Evolutionary conservation across 2,113 vertebrate species (phyloP).

Genomic region (Pseudopodoces humilis): DNA sequence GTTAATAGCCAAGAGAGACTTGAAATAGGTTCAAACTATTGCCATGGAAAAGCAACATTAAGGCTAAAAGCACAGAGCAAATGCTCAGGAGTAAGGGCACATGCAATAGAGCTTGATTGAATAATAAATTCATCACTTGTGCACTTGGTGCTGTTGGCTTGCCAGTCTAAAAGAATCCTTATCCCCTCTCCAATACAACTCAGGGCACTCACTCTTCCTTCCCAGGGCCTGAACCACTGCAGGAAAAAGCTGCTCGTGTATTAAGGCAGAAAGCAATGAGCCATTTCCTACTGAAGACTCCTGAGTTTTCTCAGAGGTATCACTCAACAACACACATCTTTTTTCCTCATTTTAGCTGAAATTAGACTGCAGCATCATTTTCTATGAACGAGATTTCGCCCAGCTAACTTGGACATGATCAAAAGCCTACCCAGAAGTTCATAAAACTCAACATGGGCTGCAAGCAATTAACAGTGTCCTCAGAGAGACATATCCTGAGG

Average conservation of each 20-base stretch:
- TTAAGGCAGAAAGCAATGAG: neutral
- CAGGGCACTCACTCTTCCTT: neutral
- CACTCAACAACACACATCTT: neutral
- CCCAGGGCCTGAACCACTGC: neutral
- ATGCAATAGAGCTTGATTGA: accelerated
- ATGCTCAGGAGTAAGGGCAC: neutral
- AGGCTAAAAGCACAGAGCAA: neutral
- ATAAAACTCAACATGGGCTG: neutral
- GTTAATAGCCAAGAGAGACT: neutral
- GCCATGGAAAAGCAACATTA: neutral
- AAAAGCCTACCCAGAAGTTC: neutral
- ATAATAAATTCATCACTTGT: neutral
- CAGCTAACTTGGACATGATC: neutral
- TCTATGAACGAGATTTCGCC: neutral
- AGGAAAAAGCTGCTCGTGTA: neutral
- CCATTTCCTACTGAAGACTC: neutral
- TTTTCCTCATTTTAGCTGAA: neutral
- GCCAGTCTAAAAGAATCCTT: neutral
- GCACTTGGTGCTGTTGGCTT: neutral
- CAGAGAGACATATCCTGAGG: constrained; percentile 11
- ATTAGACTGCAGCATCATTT: neutral
- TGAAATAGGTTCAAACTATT: neutral
- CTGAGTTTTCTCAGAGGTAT: neutral
- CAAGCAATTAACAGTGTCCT: constrained; percentile 5
- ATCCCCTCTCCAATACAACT: neutral